Evolutionary conservation across 2,113 vertebrate species (phyloP).

Genomic region (Mesembrinibis cayennensis): DNA sequence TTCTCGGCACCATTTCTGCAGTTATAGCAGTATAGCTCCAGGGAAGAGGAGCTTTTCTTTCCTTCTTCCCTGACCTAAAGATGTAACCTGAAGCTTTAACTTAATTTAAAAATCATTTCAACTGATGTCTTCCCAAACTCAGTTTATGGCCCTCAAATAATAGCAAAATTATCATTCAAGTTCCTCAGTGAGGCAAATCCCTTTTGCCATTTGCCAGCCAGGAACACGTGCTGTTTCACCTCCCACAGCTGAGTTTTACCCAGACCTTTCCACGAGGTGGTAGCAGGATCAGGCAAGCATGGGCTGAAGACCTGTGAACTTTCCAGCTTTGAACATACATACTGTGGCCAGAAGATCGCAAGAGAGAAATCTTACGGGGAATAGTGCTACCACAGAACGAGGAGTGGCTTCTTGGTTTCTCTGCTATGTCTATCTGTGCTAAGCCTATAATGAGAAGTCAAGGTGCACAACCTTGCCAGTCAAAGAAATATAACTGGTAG

Average conservation of each 20-base stretch:
- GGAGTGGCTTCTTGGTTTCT: neutral
- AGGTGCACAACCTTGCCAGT: neutral
- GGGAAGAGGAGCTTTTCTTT: neutral
- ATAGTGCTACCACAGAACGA: neutral
- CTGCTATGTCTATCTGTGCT: neutral
- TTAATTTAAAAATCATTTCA: neutral
- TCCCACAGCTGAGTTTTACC: neutral
- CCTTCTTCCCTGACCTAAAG: neutral
- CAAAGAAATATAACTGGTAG: neutral
- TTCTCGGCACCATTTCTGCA: neutral
- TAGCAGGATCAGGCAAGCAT: neutral
- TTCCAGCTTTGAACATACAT: neutral
- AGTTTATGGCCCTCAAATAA: neutral
- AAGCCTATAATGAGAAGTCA: neutral
- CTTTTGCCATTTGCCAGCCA: neutral
- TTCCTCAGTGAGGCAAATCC: neutral
- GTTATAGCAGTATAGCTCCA: neutral
- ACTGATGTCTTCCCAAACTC: neutral
- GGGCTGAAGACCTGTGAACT: neutral
- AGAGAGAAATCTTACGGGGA: neutral
- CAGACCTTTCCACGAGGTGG: neutral
- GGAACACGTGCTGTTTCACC: neutral
- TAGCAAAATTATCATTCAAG: neutral
- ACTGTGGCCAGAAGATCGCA: neutral
- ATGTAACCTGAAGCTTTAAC: neutral